Evolutionary conservation across 2,797 vertebrate genomes (phyloP).

Genomic region (Sorex maritimensis): DNA sequence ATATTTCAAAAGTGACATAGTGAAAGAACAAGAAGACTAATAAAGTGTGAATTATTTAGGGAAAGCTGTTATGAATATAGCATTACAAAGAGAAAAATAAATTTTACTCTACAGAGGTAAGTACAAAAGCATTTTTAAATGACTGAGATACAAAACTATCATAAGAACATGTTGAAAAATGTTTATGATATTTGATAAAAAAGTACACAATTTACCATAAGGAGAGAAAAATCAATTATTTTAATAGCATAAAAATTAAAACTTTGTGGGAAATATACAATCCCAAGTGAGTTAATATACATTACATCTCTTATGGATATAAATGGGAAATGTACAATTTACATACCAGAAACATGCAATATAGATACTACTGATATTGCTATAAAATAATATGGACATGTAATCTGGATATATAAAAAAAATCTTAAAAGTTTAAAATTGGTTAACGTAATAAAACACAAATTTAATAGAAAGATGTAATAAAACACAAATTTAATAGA

Average conservation of each 20-base stretch:
- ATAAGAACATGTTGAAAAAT: no score
- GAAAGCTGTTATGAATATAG: no score
- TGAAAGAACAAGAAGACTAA: no score
- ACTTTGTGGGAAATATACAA: neutral
- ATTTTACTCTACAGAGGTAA: no score
- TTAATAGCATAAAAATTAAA: neutral
- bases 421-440: neutral
- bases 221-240: neutral
- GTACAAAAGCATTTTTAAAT: no score
- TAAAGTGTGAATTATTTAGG: no score
- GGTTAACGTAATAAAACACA: neutral
- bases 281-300: neutral
- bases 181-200: neutral
- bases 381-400: neutral
- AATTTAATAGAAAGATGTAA: neutral
- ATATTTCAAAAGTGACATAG: no score
- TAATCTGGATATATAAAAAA: neutral
- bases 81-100: no score
- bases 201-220: neutral
- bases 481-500: neutral
- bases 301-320: neutral
- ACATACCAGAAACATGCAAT: neutral
- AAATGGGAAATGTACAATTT: neutral
- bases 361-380: neutral
- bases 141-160: no score